These are phyloP conservation scores for Amphiduros pacificus DNA, from an alignment of 2,888 invertebrate species.

Conservation along the genomic window DNA sequence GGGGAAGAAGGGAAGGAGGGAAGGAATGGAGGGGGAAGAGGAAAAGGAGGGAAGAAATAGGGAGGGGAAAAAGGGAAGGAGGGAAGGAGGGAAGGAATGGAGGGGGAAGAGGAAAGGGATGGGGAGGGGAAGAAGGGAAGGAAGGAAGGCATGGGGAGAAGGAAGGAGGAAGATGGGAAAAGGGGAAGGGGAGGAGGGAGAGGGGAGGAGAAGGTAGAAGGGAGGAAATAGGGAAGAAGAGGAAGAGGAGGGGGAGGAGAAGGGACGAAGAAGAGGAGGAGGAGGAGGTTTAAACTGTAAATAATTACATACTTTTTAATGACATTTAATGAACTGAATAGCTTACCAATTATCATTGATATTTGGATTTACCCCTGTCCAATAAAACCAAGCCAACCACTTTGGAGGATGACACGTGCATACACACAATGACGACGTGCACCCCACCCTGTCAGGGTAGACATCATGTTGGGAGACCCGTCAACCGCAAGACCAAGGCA, in stretches of 20 bases:
- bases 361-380: too few relatives aligned
- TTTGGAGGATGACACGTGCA: too few relatives aligned
- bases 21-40: not conserved
- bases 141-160: not conserved
- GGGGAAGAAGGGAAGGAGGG: not conserved
- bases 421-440: too few relatives aligned
- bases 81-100: not conserved
- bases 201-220: not conserved
- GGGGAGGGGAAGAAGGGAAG: not conserved
- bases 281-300: not conserved
- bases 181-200: not conserved
- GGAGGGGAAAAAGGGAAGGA: not conserved
- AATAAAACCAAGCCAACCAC: too few relatives aligned
- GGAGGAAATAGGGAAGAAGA: not conserved
- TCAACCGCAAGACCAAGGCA: too few relatives aligned
- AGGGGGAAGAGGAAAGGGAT: not conserved
- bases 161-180: not conserved
- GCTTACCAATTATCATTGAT: too few relatives aligned
- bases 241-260: not conserved
- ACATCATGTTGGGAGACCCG: too few relatives aligned
- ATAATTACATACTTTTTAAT: too few relatives aligned
- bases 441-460: too few relatives aligned
- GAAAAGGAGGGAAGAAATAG: not conserved
- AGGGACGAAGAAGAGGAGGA: not conserved
- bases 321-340: too few relatives aligned